These are phyloP conservation scores for Mesorhabditis sp. DNA, from an alignment of 2,888 invertebrate species.

Conservation along the genomic window DNA sequence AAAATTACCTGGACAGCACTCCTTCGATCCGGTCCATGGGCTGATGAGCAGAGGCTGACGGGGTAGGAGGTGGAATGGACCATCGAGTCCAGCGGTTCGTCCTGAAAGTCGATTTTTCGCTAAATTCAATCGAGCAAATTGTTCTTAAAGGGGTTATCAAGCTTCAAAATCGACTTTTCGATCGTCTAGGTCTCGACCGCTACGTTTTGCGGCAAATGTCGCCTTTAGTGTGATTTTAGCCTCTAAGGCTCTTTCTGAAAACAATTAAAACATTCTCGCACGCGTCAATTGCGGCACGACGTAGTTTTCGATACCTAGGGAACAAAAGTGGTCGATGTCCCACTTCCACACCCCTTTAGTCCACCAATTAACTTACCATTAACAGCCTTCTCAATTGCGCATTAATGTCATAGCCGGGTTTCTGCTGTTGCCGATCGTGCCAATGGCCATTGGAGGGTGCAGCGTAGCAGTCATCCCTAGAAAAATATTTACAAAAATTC, in stretches of 20 bases:
- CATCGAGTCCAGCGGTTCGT: slow-evolving; percentile 48
- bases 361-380: slow-evolving; percentile 17
- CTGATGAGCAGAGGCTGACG: slow-evolving; percentile 41
- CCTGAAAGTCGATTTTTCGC: slow-evolving; percentile 20
- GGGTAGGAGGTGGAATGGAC: slow-evolving; percentile 55
- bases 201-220: neutral
- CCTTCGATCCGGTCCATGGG: slow-evolving; percentile 19
- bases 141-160: too few relatives aligned
- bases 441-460: neutral
- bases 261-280: too few relatives aligned
- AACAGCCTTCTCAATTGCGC: slow-evolving; percentile 50
- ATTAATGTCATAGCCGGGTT: slow-evolving; percentile 45
- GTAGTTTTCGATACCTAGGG: too few relatives aligned
- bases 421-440: neutral
- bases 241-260: too few relatives aligned
- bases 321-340: too few relatives aligned
- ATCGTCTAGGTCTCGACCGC: too few relatives aligned
- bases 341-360: too few relatives aligned
- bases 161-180: too few relatives aligned
- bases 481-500: neutral
- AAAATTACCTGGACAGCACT: slow-evolving; percentile 27
- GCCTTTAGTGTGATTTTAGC: neutral
- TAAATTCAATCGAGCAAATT: neutral
- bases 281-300: too few relatives aligned
- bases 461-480: slow-evolving; percentile 5